Base-by-base conservation (phyloP, 2,888 invertebrate species). In the Eristalinus sepulchralis region DNA sequence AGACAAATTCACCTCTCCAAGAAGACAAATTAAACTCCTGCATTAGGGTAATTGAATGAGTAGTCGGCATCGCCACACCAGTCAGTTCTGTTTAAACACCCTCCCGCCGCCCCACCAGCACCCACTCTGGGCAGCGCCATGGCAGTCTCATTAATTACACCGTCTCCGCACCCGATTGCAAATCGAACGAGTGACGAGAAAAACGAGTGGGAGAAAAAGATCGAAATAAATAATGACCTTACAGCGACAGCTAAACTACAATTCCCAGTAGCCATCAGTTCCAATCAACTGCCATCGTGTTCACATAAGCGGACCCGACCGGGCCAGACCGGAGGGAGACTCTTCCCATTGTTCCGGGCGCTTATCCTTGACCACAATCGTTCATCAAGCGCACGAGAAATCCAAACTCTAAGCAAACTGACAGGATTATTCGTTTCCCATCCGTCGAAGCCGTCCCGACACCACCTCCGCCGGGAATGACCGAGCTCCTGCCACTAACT, bases 331-430 rank as follows among this genome's bases (percentile, higher is more conserved):
- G 2, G 47, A 1, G n/a, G n/a, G 62, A 83, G 53, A 71, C 78
- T 78, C 24, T 73, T 63, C 73, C 67, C 63, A 67, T 72, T 76
- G 60, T 75, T 79, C 60, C 60, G 59, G 64, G 83, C 83, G 83
- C 86, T 83, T 86, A 86, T 83, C 86, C 86, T 83, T 86, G 86
- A 86, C 86, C 86, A 86, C 86, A 86, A 79, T 79, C 78, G 83
- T 86, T 68, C 78, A 86, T 86, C 83, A 83, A 75, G 66, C 78
- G 39, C 75, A 75, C 78, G 78, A 83, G 78, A 76, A 83, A 86
- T 86, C 78, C 75, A 83, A 83, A 83, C 78, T 86, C 79, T 78
- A 79, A 79, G 86, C 86, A 78, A 86, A 86, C 86, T 71, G 86
- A 86, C 83, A 83, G 86, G 86, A 86, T 83, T 86, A 83, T 86